Base-by-base conservation (phyloP, 2,113 vertebrate genomes). In the Channa argus region DNA sequence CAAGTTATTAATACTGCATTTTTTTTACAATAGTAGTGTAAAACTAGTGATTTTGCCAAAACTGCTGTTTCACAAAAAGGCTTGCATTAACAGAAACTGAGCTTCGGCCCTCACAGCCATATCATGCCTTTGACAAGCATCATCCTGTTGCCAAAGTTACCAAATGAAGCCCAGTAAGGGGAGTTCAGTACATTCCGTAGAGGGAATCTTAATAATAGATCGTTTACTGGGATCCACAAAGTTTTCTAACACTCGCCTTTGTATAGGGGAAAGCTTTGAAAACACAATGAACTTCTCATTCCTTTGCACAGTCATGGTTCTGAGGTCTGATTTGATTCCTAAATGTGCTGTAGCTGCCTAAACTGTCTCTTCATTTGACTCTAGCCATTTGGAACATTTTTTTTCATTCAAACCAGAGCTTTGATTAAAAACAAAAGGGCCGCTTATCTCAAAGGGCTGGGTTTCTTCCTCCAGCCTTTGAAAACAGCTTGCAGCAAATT, bases 391-490 rank as follows among this genome's bases (percentile, higher is more conserved):
- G 80, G 80, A 90, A 88, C 80, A 81, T 86, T 89, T 88, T 24
- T 24, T 77, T 77, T 77, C 88, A 88, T 90, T 91, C 87, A 91
- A 91, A 88, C 69, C 10, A 5, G 24, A 59, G 80, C 89, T 93
- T 92, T 92, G 87, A 91, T 93, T 92, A 86, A 91, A 93, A 92
- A 92, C 82, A 91, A 93, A 88, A 77, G 24, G 77, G 46, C 12
- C 6, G 79, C 88, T 92, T 91, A 93, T 93, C 92, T 91, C 88
- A 91, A 93, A 90, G 88, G 77, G 83, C 87, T 88, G 85, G 86
- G 80, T 90, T 89, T 86, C 86, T 87, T 88, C 82, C 77, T 75
- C 80, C 50, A 54, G 75, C 71, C 82, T 91, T 90, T 90, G 86
- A 91, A 91, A 82, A 86, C 65, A 71, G 86, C 86, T 80, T 8